Percentiles rank a stretch among this genome's conserved stretches.
Conservation (phyloP, 2,797 vertebrate species). For the Enteromius trimaculatus region DNA sequence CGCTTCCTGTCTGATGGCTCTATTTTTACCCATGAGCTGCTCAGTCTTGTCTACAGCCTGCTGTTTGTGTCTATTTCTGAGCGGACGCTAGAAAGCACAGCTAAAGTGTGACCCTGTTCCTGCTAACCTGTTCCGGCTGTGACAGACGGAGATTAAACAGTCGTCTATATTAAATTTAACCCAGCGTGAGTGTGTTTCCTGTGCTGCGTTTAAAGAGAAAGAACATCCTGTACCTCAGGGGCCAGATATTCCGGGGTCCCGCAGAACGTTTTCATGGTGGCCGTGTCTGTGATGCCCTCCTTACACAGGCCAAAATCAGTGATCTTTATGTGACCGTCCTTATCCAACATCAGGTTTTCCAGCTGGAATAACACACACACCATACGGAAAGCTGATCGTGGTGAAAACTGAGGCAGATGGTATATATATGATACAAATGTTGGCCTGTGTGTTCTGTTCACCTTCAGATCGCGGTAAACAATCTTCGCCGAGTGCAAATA, state of each 20-base stretch:
- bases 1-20: neutral
- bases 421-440: neutral
- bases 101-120: conserved; percentile 31
- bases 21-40: conserved; percentile 6
- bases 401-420: neutral
- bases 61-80: conserved; percentile 15
- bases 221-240: conserved; percentile 71
- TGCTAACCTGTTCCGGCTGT: neutral
- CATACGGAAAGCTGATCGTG: neutral
- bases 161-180: neutral
- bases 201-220: neutral
- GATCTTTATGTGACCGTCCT: conserved; percentile 84
- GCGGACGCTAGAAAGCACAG: neutral
- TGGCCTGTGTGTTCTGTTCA: conserved; percentile 65
- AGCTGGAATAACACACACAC: conserved; percentile 65
- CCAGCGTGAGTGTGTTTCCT: neutral
- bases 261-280: conserved; percentile 85
- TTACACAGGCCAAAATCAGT: conserved; percentile 83
- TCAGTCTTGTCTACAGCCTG: neutral
- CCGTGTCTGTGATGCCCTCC: conserved; percentile 82
- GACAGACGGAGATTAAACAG: conserved; percentile 11
- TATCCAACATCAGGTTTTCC: conserved; percentile 85
- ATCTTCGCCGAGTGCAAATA: conserved; percentile 98
- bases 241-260: conserved; percentile 82
- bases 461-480: conserved; percentile 96